Evolutionary conservation across 2,888 invertebrate genomes (phyloP).

Genomic region (Thumatha senex): DNA sequence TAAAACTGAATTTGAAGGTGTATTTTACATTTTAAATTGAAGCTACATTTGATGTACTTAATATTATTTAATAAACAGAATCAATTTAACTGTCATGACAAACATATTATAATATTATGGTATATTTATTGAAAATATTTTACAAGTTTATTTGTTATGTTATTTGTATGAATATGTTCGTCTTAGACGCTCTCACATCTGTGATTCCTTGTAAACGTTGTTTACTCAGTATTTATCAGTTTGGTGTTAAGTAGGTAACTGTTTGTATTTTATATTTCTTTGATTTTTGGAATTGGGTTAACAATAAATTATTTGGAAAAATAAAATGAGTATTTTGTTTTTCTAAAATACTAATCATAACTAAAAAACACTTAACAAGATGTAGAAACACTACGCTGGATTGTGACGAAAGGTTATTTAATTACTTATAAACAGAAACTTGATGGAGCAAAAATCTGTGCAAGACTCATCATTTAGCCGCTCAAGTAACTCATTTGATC

Average conservation of each 20-base stretch:
- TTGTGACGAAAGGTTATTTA: too few species aligned
- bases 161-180: neutral
- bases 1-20: too few species aligned
- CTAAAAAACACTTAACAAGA: too few species aligned
- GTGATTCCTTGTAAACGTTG: conserved; percentile 30
- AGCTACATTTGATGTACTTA: too few species aligned
- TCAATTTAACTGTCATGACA: conserved; percentile 2
- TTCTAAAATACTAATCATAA: neutral
- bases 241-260: conserved; percentile 14
- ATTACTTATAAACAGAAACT: too few species aligned
- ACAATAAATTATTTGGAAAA: conserved; percentile 26
- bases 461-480: too few species aligned
- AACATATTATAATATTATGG: neutral
- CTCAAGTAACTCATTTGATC: too few species aligned
- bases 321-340: conserved; percentile 4
- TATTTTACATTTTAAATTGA: too few species aligned
- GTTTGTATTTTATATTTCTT: conserved; percentile 25
- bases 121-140: too few species aligned
- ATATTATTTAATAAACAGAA: too few species aligned
- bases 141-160: neutral
- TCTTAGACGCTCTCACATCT: conserved; percentile 23
- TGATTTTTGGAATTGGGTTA: conserved; percentile 34
- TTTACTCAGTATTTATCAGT: conserved; percentile 17
- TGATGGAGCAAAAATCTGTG: too few species aligned
- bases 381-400: too few species aligned